phyloP scores from a whole-genome alignment of 2,797 vertebrate genomes.

The Nannoperca obscura region DNA sequence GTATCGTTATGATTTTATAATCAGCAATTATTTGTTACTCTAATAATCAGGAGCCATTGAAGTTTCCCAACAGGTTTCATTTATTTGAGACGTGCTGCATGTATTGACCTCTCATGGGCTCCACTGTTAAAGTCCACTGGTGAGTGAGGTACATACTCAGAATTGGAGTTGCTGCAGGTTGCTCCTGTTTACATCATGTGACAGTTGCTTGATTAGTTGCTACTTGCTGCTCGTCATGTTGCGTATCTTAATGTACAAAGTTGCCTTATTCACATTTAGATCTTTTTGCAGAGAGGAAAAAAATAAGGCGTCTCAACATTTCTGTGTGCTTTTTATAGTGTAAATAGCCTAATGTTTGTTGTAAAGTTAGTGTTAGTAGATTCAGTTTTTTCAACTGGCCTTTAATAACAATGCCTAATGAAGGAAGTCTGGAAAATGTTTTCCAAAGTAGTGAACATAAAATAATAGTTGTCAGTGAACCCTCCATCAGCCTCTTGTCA shows the following conservation, averaged over 20 bases:
- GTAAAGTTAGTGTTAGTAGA: neutral
- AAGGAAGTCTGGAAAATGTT: conserved; percentile 19
- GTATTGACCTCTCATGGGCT: neutral
- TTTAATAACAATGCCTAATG: conserved; percentile 48
- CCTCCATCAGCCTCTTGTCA: neutral
- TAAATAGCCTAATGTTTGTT: conserved; percentile 32
- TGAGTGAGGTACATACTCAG: neutral
- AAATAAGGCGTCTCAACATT: conserved; percentile 56
- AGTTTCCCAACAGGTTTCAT: conserved; percentile 1
- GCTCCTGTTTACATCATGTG: neutral
- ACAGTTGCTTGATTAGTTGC: conserved; percentile 13
- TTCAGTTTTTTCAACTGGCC: conserved; percentile 8
- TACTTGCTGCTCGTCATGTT: neutral
- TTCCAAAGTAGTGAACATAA: conserved; percentile 17
- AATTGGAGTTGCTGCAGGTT: conserved; percentile 2
- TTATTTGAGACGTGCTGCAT: neutral
- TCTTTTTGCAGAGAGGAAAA: conserved; percentile 52
- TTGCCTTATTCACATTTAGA: conserved; percentile 68
- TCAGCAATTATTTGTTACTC: neutral
- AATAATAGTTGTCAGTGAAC: neutral
- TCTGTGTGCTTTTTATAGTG: conserved; percentile 70
- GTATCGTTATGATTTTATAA: neutral
- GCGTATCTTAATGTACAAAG: conserved; percentile 63
- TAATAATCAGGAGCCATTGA: neutral
- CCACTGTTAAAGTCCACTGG: neutral